phyloP scores from a whole-genome alignment of 2,797 vertebrate genomes.

The Cheirogaleus major region DNA sequence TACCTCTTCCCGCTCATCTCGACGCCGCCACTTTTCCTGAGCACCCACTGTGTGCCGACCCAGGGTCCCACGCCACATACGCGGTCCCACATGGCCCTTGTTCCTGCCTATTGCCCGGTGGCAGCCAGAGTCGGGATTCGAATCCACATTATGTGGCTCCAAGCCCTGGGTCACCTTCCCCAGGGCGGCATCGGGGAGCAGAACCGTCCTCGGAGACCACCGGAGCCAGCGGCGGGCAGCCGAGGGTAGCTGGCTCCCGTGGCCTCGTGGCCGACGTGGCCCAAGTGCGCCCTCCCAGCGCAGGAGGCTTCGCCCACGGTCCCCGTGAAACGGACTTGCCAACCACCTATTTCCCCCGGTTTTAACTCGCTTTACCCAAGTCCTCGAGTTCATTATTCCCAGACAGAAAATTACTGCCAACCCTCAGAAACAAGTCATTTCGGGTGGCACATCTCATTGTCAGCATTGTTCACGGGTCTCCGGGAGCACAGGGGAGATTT shows the following conservation, averaged over 20 bases:
- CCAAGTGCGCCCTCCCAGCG: neutral
- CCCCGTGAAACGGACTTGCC: neutral
- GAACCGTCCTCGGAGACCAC: neutral
- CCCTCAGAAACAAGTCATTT: conserved; percentile 21
- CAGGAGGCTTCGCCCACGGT: neutral
- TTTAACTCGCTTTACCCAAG: neutral
- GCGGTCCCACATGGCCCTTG: fast-evolving
- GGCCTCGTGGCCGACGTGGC: neutral
- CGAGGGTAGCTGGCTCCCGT: neutral
- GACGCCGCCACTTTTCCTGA: neutral
- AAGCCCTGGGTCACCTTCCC: neutral
- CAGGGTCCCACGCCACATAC: fast-evolving
- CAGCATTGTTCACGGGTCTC: neutral
- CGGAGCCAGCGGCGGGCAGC: neutral
- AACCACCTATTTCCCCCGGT: fast-evolving
- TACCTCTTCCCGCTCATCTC: neutral
- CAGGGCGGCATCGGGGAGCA: neutral
- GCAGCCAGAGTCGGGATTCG: fast-evolving
- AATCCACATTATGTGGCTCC: neutral
- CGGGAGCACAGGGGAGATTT: neutral
- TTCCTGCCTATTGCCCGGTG: fast-evolving
- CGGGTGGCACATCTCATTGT: neutral
- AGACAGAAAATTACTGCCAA: conserved; percentile 44
- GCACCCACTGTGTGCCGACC: fast-evolving
- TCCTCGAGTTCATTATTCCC: conserved; percentile 33